Evolutionary conservation across 2,113 vertebrate species (phyloP).

Genomic region (Dipodomys stephensi): DNA sequence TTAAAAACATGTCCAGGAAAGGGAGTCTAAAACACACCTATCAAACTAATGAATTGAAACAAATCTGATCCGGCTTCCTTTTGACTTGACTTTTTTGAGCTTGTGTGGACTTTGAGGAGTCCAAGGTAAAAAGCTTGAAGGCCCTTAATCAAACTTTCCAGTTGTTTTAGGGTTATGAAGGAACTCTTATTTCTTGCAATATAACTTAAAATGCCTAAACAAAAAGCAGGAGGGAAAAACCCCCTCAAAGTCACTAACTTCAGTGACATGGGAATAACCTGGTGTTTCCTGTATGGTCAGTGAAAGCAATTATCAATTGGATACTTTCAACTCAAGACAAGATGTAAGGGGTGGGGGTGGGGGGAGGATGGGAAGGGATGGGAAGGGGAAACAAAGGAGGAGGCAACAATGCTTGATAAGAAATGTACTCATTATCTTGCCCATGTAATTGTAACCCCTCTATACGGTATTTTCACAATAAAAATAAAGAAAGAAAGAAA

Average conservation of each 20-base stretch:
- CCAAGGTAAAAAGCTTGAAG: not conserved
- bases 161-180: not conserved
- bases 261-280: conserved; percentile 21
- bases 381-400: too few relatives aligned
- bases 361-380: too few relatives aligned
- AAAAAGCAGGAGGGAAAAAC: not conserved
- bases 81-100: not conserved
- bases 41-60: not conserved
- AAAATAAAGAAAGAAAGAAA: too few relatives aligned
- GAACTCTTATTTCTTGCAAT: not conserved
- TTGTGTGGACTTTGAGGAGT: not conserved
- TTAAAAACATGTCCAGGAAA: not conserved
- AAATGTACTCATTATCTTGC: too few relatives aligned
- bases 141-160: not conserved
- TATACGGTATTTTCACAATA: too few relatives aligned
- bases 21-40: not conserved
- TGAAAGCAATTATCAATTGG: not conserved
- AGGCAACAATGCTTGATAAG: too few relatives aligned
- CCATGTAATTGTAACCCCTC: too few relatives aligned
- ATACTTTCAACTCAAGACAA: not conserved
- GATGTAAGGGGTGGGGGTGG: too few relatives aligned
- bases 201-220: not conserved
- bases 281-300: not conserved
- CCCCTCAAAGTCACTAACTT: too few relatives aligned
- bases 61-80: not conserved